phyloP scores from a whole-genome alignment of 2,888 invertebrate species.

The Aporophyla lueneburgensis region DNA sequence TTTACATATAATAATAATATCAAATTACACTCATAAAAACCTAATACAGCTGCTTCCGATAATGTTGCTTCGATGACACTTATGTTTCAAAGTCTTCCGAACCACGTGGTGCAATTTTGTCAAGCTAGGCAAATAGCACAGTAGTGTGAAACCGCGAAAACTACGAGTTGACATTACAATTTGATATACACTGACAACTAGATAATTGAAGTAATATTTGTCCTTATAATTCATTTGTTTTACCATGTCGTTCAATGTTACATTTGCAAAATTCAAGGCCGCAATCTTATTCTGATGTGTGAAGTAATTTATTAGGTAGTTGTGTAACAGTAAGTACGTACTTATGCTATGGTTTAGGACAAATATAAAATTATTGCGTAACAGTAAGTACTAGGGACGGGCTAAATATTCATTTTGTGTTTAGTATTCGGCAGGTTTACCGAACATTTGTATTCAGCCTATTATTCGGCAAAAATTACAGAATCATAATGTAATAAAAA shows the following conservation, averaged over 20 bases:
- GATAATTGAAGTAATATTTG: slow-evolving; percentile 48
- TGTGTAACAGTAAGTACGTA: too few relatives aligned
- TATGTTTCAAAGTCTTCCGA: slow-evolving; percentile 38
- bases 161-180: slow-evolving; percentile 58
- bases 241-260: slow-evolving; percentile 39
- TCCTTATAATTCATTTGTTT: slow-evolving; percentile 46
- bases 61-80: slow-evolving; percentile 12
- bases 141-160: slow-evolving; percentile 48
- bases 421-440: too few relatives aligned
- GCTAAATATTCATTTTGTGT: too few relatives aligned
- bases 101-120: slow-evolving; percentile 32
- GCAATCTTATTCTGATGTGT: slow-evolving; percentile 14
- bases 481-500: too few relatives aligned
- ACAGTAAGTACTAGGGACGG: background rate
- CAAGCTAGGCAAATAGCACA: slow-evolving; percentile 26
- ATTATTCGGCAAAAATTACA: too few relatives aligned
- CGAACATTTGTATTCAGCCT: too few relatives aligned
- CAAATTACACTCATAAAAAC: slow-evolving; percentile 22
- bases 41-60: slow-evolving; percentile 1
- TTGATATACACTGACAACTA: slow-evolving; percentile 54
- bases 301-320: background rate
- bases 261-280: slow-evolving; percentile 42
- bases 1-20: slow-evolving; percentile 12
- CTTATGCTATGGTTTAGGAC: background rate
- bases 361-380: background rate